Percentiles rank a stretch among this genome's conserved stretches.
These are phyloP conservation scores for Arrhopalites spinosus DNA, from an alignment of 2,888 invertebrate species.

Conservation along the genomic window DNA sequence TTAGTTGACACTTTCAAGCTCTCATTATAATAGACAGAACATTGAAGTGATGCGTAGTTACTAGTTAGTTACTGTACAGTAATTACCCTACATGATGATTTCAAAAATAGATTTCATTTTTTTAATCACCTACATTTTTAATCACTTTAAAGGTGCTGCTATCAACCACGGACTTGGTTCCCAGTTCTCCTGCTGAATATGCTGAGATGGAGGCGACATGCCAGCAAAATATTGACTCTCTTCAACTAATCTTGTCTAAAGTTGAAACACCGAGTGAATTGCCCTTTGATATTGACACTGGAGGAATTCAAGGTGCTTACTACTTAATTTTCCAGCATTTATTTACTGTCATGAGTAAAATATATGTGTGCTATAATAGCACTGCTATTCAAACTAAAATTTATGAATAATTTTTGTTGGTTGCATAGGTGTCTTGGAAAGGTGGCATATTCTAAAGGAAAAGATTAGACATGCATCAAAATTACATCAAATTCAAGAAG, in stretches of 20 bases:
- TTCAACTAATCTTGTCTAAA: slow-evolving; percentile 50
- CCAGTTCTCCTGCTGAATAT: slow-evolving; percentile 50
- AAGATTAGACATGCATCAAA: slow-evolving; percentile 52
- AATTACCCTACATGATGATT: too few species aligned
- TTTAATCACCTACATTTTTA: too few species aligned
- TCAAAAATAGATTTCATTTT: too few species aligned
- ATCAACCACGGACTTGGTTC: slow-evolving; percentile 37
- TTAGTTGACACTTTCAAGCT: too few species aligned
- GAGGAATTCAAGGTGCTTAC: slow-evolving; percentile 50
- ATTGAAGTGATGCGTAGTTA: too few species aligned
- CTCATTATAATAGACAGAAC: too few species aligned
- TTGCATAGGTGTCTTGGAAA: slow-evolving; percentile 46
- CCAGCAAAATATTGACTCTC: slow-evolving; percentile 53
- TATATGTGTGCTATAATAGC: too few species aligned
- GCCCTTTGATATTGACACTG: slow-evolving; percentile 51
- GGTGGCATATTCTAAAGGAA: slow-evolving; percentile 52
- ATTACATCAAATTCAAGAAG: slow-evolving; percentile 52
- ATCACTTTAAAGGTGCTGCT: slow-evolving; percentile 20
- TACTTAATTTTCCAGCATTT: not conserved
- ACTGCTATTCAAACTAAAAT: not conserved
- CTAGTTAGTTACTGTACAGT: too few species aligned
- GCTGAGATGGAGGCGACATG: slow-evolving; percentile 56
- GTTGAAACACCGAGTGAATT: slow-evolving; percentile 47
- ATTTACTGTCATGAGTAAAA: not conserved
- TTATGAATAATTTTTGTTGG: slow-evolving; percentile 18